Percentiles rank a stretch among this genome's conserved stretches.
These are phyloP conservation scores for Falco berigora DNA, from an alignment of 2,797 vertebrate species.

Conservation along the genomic window DNA sequence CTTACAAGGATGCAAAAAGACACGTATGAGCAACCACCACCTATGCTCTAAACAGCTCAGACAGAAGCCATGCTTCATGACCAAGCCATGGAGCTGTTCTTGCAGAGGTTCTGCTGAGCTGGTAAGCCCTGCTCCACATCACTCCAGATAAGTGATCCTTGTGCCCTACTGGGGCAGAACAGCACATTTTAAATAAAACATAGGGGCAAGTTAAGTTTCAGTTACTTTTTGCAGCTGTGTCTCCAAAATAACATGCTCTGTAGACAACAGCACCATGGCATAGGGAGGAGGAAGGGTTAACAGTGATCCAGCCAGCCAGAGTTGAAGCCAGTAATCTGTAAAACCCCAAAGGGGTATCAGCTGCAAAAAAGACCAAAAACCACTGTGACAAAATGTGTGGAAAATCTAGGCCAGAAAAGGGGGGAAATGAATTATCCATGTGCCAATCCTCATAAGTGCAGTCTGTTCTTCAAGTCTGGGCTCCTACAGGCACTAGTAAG, in stretches of 20 bases:
- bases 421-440: neutral
- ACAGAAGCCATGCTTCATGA: fast-evolving
- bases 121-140: neutral
- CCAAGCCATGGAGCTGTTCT: neutral
- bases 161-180: neutral
- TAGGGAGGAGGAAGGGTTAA: neutral
- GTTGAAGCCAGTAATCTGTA: neutral
- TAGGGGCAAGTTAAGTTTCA: neutral
- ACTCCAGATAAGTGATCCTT: neutral
- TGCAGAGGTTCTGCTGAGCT: neutral
- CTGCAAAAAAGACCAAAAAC: neutral
- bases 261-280: neutral
- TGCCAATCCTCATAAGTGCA: neutral
- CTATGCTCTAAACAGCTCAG: neutral
- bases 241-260: neutral
- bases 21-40: neutral
- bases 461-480: neutral
- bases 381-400: neutral
- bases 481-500: neutral
- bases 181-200: neutral
- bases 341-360: neutral
- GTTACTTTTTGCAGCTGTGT: neutral
- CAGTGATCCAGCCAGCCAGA: neutral
- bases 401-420: neutral
- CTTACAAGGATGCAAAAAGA: fast-evolving